Conservation (phyloP, 2,888 invertebrate species). For the Drosophila falleni region DNA sequence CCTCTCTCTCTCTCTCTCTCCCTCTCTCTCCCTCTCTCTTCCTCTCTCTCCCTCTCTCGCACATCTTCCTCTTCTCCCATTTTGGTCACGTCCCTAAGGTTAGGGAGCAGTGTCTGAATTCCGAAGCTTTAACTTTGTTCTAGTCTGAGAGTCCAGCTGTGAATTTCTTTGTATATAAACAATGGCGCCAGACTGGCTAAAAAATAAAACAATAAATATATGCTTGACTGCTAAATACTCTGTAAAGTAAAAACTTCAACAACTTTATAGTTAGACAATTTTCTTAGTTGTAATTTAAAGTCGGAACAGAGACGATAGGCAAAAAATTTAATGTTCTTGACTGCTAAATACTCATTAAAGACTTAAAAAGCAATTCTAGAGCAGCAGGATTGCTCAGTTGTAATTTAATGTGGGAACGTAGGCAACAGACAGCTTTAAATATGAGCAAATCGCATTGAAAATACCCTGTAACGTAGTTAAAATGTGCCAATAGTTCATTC, state of each 20-base stretch:
- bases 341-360: too few relatives aligned
- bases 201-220: neutral
- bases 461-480: neutral
- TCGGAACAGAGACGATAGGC: too few relatives aligned
- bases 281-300: too few relatives aligned
- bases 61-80: neutral
- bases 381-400: neutral
- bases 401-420: neutral
- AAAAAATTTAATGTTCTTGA: too few relatives aligned
- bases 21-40: neutral
- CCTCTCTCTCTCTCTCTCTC: neutral
- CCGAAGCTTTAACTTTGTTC: slow-evolving; percentile 38
- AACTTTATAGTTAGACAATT: too few relatives aligned
- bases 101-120: slow-evolving; percentile 40
- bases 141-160: slow-evolving; percentile 44
- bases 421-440: neutral
- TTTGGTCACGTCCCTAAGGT: slow-evolving; percentile 42
- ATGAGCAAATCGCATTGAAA: too few relatives aligned
- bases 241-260: too few relatives aligned
- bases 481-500: neutral
- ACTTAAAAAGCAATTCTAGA: neutral
- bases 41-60: neutral
- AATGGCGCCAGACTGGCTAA: slow-evolving; percentile 35
- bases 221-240: too few relatives aligned
- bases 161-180: slow-evolving; percentile 1